Conservation (phyloP, 2,113 vertebrate genomes). For the Ophiodon elongatus region DNA sequence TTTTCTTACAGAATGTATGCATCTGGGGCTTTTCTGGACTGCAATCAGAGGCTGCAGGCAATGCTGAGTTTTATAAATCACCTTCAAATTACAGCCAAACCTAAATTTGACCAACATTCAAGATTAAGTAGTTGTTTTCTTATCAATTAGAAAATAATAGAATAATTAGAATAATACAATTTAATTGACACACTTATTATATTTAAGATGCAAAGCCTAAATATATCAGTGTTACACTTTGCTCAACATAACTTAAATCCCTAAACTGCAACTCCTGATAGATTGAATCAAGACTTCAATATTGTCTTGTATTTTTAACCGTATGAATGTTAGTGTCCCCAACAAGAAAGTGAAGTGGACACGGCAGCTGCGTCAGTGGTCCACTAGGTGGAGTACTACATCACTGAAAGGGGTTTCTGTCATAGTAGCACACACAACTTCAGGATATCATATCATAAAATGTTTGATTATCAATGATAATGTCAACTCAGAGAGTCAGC, state of each 20-base stretch:
- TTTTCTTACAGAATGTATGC: slow-evolving; percentile 7
- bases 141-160: neutral
- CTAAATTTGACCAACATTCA: neutral
- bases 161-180: too few relatives aligned
- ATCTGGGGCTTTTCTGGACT: slow-evolving; percentile 17
- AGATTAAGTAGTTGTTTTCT: neutral
- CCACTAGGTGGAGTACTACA: slow-evolving; percentile 65
- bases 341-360: too few relatives aligned
- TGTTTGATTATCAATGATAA: neutral
- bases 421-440: too few relatives aligned
- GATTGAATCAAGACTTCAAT: neutral
- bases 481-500: neutral
- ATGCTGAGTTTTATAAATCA: neutral
- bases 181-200: neutral
- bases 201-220: neutral
- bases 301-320: neutral
- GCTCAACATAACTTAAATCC: neutral
- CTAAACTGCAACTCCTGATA: neutral
- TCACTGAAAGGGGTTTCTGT: neutral
- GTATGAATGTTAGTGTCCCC: neutral
- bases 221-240: neutral
- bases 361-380: neutral
- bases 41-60: neutral
- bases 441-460: neutral
- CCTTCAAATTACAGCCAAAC: neutral